Base-by-base conservation (phyloP, 1,140 invertebrate genomes). In the Delia radicum region DNA sequence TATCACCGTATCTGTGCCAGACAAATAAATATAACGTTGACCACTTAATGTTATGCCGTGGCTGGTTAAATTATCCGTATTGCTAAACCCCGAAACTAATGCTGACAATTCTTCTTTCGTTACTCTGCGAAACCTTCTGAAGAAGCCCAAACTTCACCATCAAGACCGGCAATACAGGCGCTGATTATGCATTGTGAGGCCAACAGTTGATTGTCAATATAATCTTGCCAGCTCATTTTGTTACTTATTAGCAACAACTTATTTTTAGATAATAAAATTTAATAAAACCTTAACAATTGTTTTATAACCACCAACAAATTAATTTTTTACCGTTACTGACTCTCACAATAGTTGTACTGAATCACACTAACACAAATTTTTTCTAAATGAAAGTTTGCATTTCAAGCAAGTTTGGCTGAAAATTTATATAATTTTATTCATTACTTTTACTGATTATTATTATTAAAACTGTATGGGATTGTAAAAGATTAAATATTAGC, bases 221-320 rank as follows among this genome's bases (percentile, higher is more conserved):
- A 98, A 92, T 96, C 94, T 93, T 97, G 95, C 96, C 96, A 98
- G 92, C 95, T 96, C 95, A 96, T 97, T 87, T 92, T 86, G 77
- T 48, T 63, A 42, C 26, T 18, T 48, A 33, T 69, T 12, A 69
- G n/a, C n/a, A n/a, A n/a, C n/a, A n/a, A n/a, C n/a, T n/a, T n/a
- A n/a, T n/a, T n/a, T 29, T 69, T 69, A 3, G 21, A 55, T 55
- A 21, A n/a, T 21, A 7, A 55, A 55, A 55, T 55, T 4, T 21
- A 55, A 55, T 55, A 7, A 55, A 55, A 55, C 48, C 7, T 55
- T 55, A 21, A 7, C n/a, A 55, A 18, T 55, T 55, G 18, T 55
- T n/a, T n/a, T n/a, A n/a, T 55, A n/a, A 21, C 24, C 48, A 15
- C 37, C 18, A 55, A 55, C 48, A 55, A 55, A 18, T n/a, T 55